Conservation (phyloP, 2,113 vertebrate genomes). For the Tenrec ecaudatus region DNA sequence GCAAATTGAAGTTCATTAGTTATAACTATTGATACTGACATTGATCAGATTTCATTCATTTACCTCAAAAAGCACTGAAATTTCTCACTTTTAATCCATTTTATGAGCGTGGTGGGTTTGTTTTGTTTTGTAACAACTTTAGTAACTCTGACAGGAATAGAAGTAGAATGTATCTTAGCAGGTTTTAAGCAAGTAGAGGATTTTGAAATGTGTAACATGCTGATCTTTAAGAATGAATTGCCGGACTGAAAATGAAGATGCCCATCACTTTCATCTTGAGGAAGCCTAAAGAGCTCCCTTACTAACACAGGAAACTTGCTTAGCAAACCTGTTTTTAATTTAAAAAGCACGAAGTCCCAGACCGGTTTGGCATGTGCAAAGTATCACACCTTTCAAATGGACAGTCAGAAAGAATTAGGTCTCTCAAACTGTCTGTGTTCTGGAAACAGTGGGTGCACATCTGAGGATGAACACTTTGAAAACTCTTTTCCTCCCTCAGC, state of each 20-base stretch:
- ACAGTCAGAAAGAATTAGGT: not conserved
- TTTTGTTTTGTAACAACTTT: constrained; percentile 16
- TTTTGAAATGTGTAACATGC: not conserved
- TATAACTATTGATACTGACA: not conserved
- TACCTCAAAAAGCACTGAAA: not conserved
- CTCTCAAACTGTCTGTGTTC: not conserved
- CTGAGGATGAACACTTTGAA: constrained; percentile 57
- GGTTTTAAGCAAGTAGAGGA: constrained; percentile 44
- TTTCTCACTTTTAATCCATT: constrained; percentile 46
- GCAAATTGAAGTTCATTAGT: not conserved
- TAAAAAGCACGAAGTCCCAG: not conserved
- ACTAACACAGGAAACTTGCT: not conserved
- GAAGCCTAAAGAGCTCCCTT: not conserved
- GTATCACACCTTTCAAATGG: constrained; percentile 15
- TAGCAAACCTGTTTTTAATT: constrained; percentile 25
- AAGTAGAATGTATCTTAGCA: not conserved
- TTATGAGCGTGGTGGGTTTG: not conserved
- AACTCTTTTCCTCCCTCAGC: constrained; percentile 68
- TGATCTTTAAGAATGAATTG: constrained; percentile 33
- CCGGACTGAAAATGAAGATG: constrained; percentile 7
- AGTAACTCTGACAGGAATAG: constrained; percentile 42
- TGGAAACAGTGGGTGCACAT: constrained; percentile 50
- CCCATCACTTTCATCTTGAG: not conserved
- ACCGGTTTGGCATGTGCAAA: not conserved
- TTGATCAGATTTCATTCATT: constrained; percentile 43